Evolutionary conservation across 1,140 invertebrate species (phyloP), one percentile per base, ranked within the genome.

Genomic region (Anagrus nilaparvatae): DNA sequence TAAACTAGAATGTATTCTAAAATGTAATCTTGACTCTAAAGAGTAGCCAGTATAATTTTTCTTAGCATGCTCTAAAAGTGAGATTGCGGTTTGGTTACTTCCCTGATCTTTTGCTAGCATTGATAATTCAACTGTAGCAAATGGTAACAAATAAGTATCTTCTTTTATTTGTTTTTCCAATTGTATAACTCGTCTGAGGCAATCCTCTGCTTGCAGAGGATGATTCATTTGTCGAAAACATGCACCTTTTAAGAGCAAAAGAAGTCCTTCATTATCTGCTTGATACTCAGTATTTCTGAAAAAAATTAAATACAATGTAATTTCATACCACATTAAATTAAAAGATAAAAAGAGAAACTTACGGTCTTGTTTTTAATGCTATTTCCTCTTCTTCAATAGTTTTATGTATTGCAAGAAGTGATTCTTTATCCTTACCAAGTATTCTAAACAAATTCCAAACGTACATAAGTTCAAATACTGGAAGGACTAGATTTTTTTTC

Each of bases 361-460:
- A 68, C 59, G 54, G 37, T 6, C 34, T 36, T 19, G 38, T 51
- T 20, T 67, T 65, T 4, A 74, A 50, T 6, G 53, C 34, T 2
- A 56, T 60, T 16, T 81, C 64, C 20, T 76, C 74, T 5, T 69
- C 70, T 49, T 91, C 86, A 31, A 93, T 79, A 16, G 76, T 60
- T 56, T 77, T 77, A 25, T 82, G 76, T 41, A 94, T 71, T n/a
- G 70, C 72, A 52, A 85, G 72, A 21, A 84, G 73, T 9, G 82
- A 60, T 18, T 75, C 65, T 42, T 70, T 72, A 40, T 83, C 77
- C 49, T 81, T 84, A 17, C 81, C 81, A 29, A 96, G 67, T 24
- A 93, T 77, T 49, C 81, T 81, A 61, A 96, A 93, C 49, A 89
- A 76, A 70, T 97, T 97, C 91, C 91, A 97, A 1, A 96, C 71